phyloP scores from a whole-genome alignment of 2,797 vertebrate species.

The Babyrousa celebensis region DNA sequence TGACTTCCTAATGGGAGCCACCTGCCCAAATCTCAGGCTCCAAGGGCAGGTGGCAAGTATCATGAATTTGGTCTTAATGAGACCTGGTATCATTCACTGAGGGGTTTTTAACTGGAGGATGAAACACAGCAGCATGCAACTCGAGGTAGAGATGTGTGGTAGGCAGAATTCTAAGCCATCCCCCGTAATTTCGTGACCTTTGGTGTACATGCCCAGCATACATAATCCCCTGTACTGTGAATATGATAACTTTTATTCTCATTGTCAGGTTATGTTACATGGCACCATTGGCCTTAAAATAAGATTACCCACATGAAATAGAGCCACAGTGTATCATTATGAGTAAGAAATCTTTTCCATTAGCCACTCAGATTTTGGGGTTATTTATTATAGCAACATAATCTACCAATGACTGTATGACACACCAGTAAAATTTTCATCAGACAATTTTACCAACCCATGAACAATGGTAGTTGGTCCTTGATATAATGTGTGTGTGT shows the following conservation, averaged over 20 bases:
- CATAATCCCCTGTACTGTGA: neutral
- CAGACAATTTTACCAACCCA: neutral
- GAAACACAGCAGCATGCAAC: neutral
- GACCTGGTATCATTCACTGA: neutral
- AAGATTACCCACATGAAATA: neutral
- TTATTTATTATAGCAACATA: neutral
- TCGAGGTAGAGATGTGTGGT: neutral
- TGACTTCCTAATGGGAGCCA: neutral
- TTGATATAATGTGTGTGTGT: neutral
- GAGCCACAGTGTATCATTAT: neutral
- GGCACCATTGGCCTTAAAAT: neutral
- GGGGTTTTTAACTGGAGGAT: neutral
- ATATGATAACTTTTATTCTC: neutral
- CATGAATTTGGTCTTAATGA: neutral
- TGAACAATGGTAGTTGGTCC: neutral
- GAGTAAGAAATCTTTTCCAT: neutral
- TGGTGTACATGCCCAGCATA: neutral
- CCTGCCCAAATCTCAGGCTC: neutral
- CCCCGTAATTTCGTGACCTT: neutral
- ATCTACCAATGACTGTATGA: neutral
- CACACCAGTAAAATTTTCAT: neutral
- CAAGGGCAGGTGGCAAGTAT: neutral
- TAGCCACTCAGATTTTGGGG: neutral
- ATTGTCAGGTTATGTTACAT: neutral
- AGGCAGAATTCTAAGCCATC: neutral